Evolutionary conservation across 2,888 invertebrate species (phyloP).

Genomic region (Vanessa cardui): DNA sequence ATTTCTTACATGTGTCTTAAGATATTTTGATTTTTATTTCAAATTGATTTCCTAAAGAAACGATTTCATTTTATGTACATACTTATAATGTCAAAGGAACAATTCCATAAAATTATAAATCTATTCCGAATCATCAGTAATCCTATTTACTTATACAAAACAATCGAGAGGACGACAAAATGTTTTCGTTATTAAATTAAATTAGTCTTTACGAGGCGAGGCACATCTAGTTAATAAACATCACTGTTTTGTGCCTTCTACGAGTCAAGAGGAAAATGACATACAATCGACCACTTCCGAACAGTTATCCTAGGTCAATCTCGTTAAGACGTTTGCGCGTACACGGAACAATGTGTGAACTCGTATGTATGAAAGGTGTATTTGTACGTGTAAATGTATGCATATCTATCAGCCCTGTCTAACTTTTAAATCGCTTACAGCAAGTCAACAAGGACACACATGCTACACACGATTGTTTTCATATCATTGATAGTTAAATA

Average conservation of each 20-base stretch:
- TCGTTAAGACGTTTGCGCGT: conserved; percentile 52
- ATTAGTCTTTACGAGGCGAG: conserved; percentile 4
- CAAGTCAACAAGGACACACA: too few species aligned
- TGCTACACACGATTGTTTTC: too few species aligned
- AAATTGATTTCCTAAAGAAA: too few species aligned
- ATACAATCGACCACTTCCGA: conserved; percentile 73
- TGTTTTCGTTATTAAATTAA: background rate
- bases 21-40: too few species aligned
- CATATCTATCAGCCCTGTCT: background rate
- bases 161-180: background rate
- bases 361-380: conserved; percentile 39
- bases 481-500: too few species aligned
- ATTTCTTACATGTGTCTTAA: background rate
- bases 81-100: too few species aligned
- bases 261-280: conserved; percentile 72
- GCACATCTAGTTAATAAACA: conserved; percentile 47
- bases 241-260: conserved; percentile 49
- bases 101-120: too few species aligned
- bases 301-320: conserved; percentile 73
- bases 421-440: too few species aligned
- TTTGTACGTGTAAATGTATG: conserved; percentile 7
- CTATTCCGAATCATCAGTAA: too few species aligned
- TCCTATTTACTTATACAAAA: too few species aligned
- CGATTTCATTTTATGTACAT: too few species aligned
- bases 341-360: conserved; percentile 40